Conservation (phyloP, 2,113 vertebrate genomes). For the Siniperca chuatsi region DNA sequence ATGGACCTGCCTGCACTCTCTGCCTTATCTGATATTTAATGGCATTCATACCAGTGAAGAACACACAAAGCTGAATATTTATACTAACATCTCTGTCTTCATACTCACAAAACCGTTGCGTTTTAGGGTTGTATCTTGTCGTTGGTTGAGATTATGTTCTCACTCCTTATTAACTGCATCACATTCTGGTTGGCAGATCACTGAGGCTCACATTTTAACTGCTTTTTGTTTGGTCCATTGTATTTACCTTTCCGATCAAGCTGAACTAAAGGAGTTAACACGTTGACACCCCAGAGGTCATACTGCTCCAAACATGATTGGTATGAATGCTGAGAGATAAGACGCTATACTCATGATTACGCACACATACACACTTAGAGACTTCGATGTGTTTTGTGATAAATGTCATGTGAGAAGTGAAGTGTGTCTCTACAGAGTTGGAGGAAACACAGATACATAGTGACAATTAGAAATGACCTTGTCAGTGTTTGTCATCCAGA, state of each 20-base stretch:
- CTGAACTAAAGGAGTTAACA: slow-evolving; percentile 35
- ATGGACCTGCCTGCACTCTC: background rate
- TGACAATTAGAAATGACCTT: slow-evolving; percentile 59
- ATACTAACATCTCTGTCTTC: background rate
- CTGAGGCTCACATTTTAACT: background rate
- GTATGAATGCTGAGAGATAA: slow-evolving; percentile 36
- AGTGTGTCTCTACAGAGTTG: slow-evolving; percentile 16
- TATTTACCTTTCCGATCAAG: slow-evolving; percentile 17
- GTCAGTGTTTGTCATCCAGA: slow-evolving; percentile 48
- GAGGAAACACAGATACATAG: slow-evolving; percentile 24
- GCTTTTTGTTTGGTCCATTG: background rate
- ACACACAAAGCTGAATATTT: background rate
- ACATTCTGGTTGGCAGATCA: background rate
- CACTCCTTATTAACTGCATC: background rate
- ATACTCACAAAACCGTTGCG: background rate
- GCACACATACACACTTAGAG: background rate
- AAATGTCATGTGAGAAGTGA: slow-evolving; percentile 41
- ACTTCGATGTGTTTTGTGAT: slow-evolving; percentile 24
- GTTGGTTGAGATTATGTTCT: background rate
- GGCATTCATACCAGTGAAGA: slow-evolving; percentile 12
- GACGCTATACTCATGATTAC: background rate
- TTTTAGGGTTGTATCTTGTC: background rate
- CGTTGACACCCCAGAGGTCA: slow-evolving; percentile 24
- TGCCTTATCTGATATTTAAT: slow-evolving; percentile 14
- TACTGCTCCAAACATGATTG: slow-evolving; percentile 20